phyloP scores from a whole-genome alignment of 2,113 vertebrate genomes.

The Pteruthius melanotis region DNA sequence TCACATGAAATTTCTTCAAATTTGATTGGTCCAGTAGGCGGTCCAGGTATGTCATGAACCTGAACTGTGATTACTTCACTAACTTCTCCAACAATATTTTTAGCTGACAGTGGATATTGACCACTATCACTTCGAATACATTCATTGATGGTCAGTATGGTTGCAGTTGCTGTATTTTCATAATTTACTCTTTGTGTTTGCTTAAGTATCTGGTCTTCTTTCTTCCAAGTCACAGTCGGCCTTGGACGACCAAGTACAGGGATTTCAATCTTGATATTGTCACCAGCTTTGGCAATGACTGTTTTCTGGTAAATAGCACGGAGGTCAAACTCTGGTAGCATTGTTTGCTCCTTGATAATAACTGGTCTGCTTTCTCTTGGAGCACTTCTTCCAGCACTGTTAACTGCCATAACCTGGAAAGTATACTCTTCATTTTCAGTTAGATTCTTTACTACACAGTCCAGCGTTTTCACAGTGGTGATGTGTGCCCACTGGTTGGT shows the following conservation, averaged over 20 bases:
- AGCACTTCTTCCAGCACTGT: constrained; percentile 89
- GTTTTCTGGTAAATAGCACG: constrained; percentile 90
- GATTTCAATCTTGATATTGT: constrained; percentile 95
- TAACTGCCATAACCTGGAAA: constrained; percentile 96
- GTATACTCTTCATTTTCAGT: constrained; percentile 95
- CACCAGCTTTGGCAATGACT: constrained; percentile 93
- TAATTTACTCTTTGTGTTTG: constrained; percentile 88
- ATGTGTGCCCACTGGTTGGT: constrained; percentile 91
- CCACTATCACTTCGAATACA: constrained; percentile 88
- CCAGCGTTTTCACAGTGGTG: constrained; percentile 86
- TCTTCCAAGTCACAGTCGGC: constrained; percentile 93
- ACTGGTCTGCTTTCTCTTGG: constrained; percentile 90
- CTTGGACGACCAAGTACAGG: constrained; percentile 92
- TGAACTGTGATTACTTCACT: constrained; percentile 87
- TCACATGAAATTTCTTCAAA: constrained; percentile 92
- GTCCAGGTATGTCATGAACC: constrained; percentile 94
- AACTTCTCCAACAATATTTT: constrained; percentile 91
- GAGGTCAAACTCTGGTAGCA: constrained; percentile 91
- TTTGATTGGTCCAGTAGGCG: constrained; percentile 92
- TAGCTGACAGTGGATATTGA: constrained; percentile 86
- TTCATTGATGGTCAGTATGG: constrained; percentile 87
- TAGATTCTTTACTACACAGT: constrained; percentile 89
- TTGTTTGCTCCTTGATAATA: constrained; percentile 86
- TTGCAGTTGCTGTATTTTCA: constrained; percentile 88
- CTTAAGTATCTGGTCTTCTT: constrained; percentile 85